phyloP scores from a whole-genome alignment of 2,113 vertebrate species.

The Oryzias melastigma region DNA sequence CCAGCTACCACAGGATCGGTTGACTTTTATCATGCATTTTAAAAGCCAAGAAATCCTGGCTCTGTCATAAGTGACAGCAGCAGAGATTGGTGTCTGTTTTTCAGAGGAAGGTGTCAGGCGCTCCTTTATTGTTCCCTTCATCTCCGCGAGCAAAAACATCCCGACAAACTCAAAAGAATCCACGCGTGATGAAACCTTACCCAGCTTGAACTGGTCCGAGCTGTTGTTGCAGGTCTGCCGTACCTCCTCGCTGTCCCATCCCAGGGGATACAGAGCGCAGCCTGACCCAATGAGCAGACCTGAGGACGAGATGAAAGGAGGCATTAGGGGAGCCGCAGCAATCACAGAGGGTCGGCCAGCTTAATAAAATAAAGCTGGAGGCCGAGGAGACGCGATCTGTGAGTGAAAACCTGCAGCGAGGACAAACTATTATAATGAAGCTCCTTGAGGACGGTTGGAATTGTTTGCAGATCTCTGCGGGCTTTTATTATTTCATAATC shows the following conservation, averaged over 20 bases:
- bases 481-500: slow-evolving; percentile 22
- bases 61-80: neutral
- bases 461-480: slow-evolving; percentile 22
- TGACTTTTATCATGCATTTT: slow-evolving; percentile 28
- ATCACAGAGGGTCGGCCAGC: slow-evolving; percentile 5
- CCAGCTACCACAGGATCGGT: slow-evolving; percentile 24
- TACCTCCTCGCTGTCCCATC: slow-evolving; percentile 98
- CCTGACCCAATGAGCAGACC: slow-evolving; percentile 94
- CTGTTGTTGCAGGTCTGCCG: slow-evolving; percentile 92
- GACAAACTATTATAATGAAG: slow-evolving; percentile 26
- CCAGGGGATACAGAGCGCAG: slow-evolving; percentile 94
- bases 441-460: slow-evolving; percentile 12
- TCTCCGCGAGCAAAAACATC: slow-evolving; percentile 10
- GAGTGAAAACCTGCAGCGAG: slow-evolving; percentile 20
- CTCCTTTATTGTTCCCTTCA: slow-evolving; percentile 7
- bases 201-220: slow-evolving; percentile 92
- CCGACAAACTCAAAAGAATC: slow-evolving; percentile 5
- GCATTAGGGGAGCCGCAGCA: neutral
- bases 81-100: slow-evolving; percentile 2
- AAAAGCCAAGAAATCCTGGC: slow-evolving; percentile 16
- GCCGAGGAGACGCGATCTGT: neutral
- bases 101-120: slow-evolving; percentile 12
- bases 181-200: slow-evolving; percentile 73
- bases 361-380: slow-evolving; percentile 9
- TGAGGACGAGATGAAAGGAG: slow-evolving; percentile 51